phyloP scores from a whole-genome alignment of 2,888 invertebrate species.

The Netelia inedita region DNA sequence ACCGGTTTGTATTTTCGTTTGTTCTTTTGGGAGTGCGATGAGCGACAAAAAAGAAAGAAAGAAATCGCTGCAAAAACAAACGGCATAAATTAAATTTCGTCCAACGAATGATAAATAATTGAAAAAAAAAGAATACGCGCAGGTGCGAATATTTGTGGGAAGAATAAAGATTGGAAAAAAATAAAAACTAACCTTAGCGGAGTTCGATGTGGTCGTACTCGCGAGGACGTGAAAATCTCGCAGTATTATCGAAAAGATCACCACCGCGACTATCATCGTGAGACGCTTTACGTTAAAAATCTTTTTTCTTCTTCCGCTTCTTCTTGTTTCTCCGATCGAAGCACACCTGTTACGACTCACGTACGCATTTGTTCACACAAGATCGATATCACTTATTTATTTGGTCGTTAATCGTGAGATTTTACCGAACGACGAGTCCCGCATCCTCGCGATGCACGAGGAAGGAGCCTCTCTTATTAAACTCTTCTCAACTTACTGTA shows the following conservation, averaged over 20 bases:
- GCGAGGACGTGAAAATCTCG: slow-evolving; percentile 55
- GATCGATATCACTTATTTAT: background rate
- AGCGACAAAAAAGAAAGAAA: background rate
- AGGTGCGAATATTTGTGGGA: background rate
- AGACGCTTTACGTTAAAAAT: background rate
- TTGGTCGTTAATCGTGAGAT: background rate
- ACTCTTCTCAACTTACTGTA: background rate
- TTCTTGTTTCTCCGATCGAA: background rate
- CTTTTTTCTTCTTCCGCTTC: background rate
- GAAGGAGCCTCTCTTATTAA: slow-evolving; percentile 9
- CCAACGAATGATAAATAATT: slow-evolving; percentile 3
- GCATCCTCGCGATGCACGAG: slow-evolving; percentile 9
- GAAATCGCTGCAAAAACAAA: background rate
- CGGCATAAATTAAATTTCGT: background rate
- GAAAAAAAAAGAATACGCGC: background rate
- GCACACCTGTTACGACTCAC: background rate
- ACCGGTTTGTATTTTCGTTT: background rate
- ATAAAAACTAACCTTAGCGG: slow-evolving; percentile 59
- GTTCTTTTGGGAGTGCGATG: background rate
- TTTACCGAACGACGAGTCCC: slow-evolving; percentile 6
- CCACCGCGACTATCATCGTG: slow-evolving; percentile 63
- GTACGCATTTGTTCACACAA: background rate
- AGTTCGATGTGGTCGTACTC: slow-evolving; percentile 32
- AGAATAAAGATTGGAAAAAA: background rate
- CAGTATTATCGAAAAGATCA: slow-evolving; percentile 62